Percentiles rank a stretch among this genome's conserved stretches.
Conservation (phyloP, 2,797 vertebrate species). For the Petrocephalus schoutedeni region DNA sequence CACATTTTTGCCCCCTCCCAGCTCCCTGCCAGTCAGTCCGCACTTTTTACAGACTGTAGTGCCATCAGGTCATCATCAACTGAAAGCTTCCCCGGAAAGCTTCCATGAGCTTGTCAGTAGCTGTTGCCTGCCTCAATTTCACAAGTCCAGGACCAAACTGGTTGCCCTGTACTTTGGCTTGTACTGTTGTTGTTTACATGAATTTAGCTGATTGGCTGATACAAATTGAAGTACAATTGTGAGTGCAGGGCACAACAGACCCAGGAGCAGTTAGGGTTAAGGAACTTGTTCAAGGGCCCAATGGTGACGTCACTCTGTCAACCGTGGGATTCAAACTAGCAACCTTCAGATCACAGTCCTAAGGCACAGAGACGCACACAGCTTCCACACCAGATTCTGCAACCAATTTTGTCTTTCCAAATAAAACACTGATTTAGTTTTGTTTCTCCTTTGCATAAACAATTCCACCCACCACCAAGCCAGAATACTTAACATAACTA, state of each 20-base stretch:
- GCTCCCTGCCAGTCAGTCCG: not conserved
- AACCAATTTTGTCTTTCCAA: not conserved
- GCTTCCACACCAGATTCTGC: not conserved
- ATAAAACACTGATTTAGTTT: not conserved
- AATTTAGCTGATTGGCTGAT: not conserved
- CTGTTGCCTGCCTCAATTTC: not conserved
- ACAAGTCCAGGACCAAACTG: not conserved
- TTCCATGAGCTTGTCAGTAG: not conserved
- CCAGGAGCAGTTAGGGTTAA: not conserved
- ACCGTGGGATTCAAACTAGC: not conserved
- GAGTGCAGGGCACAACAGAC: not conserved
- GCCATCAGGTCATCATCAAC: not conserved
- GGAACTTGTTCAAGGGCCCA: not conserved
- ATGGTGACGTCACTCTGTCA: not conserved
- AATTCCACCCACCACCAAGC: not conserved
- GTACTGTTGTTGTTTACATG: not conserved
- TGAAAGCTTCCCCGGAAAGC: not conserved
- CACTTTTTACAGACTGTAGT: not conserved
- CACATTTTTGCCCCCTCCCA: too few relatives aligned
- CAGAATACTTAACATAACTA: not conserved
- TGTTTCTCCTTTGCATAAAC: not conserved
- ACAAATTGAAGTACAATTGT: not conserved
- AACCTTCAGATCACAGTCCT: not conserved
- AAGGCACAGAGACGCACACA: not conserved
- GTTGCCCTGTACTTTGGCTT: not conserved